Base-by-base conservation (phyloP, 2,888 invertebrate species). In the Caenorhabditis doughertyi region DNA sequence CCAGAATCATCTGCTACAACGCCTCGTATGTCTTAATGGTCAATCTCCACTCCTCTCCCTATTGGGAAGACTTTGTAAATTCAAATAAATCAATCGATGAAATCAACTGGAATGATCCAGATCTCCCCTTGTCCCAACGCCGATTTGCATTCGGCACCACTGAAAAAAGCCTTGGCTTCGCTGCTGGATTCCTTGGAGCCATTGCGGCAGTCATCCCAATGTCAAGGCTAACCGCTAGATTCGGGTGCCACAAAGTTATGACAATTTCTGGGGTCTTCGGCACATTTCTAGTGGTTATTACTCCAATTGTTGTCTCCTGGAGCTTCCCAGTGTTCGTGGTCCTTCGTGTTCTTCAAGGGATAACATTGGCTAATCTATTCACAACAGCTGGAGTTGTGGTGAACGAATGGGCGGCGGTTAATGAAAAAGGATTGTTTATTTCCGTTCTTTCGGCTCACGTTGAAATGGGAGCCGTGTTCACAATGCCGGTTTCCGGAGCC, bases 401-500 rank as follows among this genome's bases (percentile, higher is more conserved):
- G 18, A 85, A 82, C 8, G 85, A 85, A 23, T 89, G 89, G 89
- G 85, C 84, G 0, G 44, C 87, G 0, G 56, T 77, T 0, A 74
- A 82, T 35, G 88, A 88, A 58, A 80, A 85, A 47, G 89, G 89
- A 0, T 70, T 89, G 0, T 88, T 89, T 73, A 82, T 89, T n/a
- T 81, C 87, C 2, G 80, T 87, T 13, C 76, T 89, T 16, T 87
- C 82, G 18, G 87, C 86, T 21, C 86, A 89, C 53, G 83, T 89
- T 8, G 89, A 89, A 55, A 39, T 89, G 27, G 86, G 87, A 1
- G 84, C 87, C 8, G 85, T 89, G 8, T 85, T 89, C 68, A 83
- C 88, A 4, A 87, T 88, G 86, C 89, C 89, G 1, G 70, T 89
- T n/a, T 72, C 87, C 4, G 89, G 89, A 18, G 70, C 84, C 1